Evolutionary conservation across 2,888 invertebrate genomes (phyloP).

Genomic region (Diarsia dahlii): DNA sequence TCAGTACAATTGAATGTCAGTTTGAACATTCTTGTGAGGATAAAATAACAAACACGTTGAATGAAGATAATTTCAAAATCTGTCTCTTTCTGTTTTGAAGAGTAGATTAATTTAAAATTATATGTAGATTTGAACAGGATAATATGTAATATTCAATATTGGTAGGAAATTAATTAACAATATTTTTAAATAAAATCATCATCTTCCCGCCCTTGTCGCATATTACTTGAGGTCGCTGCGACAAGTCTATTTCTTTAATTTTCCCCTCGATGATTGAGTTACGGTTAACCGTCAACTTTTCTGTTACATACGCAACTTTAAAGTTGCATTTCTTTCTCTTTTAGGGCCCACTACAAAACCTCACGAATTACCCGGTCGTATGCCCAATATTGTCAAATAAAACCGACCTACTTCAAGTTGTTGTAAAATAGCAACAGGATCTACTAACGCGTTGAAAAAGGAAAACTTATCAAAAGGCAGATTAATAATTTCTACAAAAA

Average conservation of each 20-base stretch:
- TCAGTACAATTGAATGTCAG: slow-evolving; percentile 10
- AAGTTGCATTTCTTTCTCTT: no score
- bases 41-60: slow-evolving; percentile 8
- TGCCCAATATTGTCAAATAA: neutral
- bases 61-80: neutral
- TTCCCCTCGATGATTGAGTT: no score
- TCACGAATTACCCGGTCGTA: no score
- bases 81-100: neutral
- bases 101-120: neutral
- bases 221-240: no score
- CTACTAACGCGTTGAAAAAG: slow-evolving; percentile 1
- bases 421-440: neutral
- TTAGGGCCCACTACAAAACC: no score
- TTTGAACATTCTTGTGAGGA: neutral
- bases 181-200: neutral
- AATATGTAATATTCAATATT: neutral
- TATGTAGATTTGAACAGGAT: neutral
- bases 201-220: no score
- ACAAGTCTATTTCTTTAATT: no score
- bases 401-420: neutral
- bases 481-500: slow-evolving; percentile 30
- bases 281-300: no score
- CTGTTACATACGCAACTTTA: no score
- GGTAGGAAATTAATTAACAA: neutral
- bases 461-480: slow-evolving; percentile 26